These are phyloP conservation scores for Epistrophella euchroma DNA, from an alignment of 2,888 invertebrate genomes.

Conservation along the genomic window DNA sequence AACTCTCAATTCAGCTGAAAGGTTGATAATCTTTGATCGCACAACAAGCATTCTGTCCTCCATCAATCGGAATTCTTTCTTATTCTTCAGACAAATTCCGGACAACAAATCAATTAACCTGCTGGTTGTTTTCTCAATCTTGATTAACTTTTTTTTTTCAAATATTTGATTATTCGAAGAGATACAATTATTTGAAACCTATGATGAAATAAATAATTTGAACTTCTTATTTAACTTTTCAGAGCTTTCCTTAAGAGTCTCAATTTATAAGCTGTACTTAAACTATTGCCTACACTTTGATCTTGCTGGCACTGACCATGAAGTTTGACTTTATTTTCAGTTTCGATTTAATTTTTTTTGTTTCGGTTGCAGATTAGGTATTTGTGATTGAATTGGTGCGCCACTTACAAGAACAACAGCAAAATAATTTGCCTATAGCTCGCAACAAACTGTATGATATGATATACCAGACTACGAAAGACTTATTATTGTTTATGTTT, in stretches of 20 bases:
- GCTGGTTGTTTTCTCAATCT: constrained; percentile 27
- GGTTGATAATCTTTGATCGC: constrained; percentile 60
- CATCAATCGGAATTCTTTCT: constrained; percentile 4
- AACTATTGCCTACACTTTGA: constrained; percentile 30
- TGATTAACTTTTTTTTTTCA: constrained; percentile 8
- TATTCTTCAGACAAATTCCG: constrained; percentile 48
- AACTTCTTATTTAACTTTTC: neutral
- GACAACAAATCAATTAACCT: constrained; percentile 70
- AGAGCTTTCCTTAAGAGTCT: neutral
- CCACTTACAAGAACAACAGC: constrained; percentile 22
- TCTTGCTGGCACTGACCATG: constrained; percentile 59
- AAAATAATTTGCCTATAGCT: constrained; percentile 5
- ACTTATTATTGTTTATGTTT: neutral
- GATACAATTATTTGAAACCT: constrained; percentile 6
- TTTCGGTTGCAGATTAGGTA: neutral
- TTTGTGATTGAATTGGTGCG: constrained; percentile 2
- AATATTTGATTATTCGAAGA: constrained; percentile 32
- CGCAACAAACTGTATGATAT: neutral
- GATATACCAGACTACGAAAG: neutral
- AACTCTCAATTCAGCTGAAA: constrained; percentile 5
- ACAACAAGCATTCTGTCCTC: constrained; percentile 18
- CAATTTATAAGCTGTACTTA: constrained; percentile 18
- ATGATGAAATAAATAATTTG: constrained; percentile 44
- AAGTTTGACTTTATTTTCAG: constrained; percentile 25
- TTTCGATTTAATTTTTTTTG: constrained; percentile 26